phyloP scores from a whole-genome alignment of 2,888 invertebrate species.

The Vannuccia rotundouncinata region DNA sequence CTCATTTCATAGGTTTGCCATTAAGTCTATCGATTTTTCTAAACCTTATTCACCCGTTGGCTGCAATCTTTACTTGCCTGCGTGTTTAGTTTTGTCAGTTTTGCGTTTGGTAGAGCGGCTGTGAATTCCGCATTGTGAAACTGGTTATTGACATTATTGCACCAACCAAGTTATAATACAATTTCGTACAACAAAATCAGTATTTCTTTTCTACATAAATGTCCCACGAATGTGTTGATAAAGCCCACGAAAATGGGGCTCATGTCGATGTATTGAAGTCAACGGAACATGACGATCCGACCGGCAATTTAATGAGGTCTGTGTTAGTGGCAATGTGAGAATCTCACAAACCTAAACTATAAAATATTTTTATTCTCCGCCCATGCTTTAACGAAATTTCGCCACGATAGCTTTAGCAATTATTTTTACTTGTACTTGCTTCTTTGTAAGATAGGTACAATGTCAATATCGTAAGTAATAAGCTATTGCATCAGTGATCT shows the following conservation, averaged over 20 bases:
- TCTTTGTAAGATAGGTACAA: not conserved
- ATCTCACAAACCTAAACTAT: slow-evolving; percentile 8
- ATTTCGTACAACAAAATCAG: not conserved
- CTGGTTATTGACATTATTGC: not conserved
- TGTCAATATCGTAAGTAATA: not conserved
- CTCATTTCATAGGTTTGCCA: not conserved
- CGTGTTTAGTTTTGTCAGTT: not conserved
- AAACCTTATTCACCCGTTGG: not conserved
- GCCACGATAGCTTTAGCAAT: slow-evolving; percentile 17
- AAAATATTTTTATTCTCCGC: not conserved
- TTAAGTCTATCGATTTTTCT: not conserved
- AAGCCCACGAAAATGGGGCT: slow-evolving; percentile 11
- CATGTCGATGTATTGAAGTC: slow-evolving; percentile 4
- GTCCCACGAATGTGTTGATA: slow-evolving; percentile 19
- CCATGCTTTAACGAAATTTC: not conserved
- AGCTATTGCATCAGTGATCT: not conserved
- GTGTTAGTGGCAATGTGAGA: slow-evolving; percentile 26
- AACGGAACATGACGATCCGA: slow-evolving; percentile 20
- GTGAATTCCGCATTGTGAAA: slow-evolving; percentile 20
- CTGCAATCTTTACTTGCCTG: not conserved
- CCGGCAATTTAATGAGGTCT: slow-evolving; percentile 26
- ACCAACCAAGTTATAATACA: not conserved
- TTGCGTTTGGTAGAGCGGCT: not conserved
- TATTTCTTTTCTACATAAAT: not conserved
- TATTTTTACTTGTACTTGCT: not conserved